Evolutionary conservation across 2,113 vertebrate genomes (phyloP), one percentile per base, ranked within the genome.

Genomic region (Microtus ochrogaster): DNA sequence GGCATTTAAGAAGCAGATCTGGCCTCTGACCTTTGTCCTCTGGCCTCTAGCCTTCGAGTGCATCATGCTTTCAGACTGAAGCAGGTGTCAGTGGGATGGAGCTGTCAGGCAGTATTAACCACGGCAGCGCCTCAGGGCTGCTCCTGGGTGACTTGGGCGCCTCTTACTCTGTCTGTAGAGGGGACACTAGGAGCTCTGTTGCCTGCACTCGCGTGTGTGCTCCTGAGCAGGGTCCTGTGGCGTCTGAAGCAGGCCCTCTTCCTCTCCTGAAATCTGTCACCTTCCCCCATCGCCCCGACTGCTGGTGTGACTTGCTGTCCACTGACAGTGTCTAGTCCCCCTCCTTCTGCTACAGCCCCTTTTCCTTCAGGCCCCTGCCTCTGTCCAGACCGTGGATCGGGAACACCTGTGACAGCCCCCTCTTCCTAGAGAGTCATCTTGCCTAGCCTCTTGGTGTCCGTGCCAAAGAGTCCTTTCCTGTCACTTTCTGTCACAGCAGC

Each of bases 91-190:
- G 81, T 16, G 36, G 85, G 82, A 95, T 95, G 85, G 78, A 97
- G 94, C 5, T 30, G 49, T 96, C 90, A 87, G 82, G 88, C 44
- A 26, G 70, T 44, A 92, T 72, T 33, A 44, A 30, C 10, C 10
- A 89, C 92, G 97, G 89, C 97, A 97, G 96, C 0, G 68, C 96
- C 97, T 96, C 28, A 0, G 93, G 97, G 94, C 84, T 89, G 55
- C 96, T 94, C 66, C 91, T 82, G 96, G 96, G 92, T 82, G 85
- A 89, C 52, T 72, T 21, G 92, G 95, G 66, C 26, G 39, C 61
- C 72, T 85, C 61, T 77, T 13, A n/a, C 77, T 86, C 58, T 55
- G 90, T 70, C 74, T 96, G 24, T 16, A 74, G 74, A 55, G n/a
- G 61, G 85, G 65, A 26, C 58, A 14, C 3, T 63, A 49, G 66